Base-by-base conservation (phyloP, 1,140 invertebrate species). In the Drosophila varians region DNA sequence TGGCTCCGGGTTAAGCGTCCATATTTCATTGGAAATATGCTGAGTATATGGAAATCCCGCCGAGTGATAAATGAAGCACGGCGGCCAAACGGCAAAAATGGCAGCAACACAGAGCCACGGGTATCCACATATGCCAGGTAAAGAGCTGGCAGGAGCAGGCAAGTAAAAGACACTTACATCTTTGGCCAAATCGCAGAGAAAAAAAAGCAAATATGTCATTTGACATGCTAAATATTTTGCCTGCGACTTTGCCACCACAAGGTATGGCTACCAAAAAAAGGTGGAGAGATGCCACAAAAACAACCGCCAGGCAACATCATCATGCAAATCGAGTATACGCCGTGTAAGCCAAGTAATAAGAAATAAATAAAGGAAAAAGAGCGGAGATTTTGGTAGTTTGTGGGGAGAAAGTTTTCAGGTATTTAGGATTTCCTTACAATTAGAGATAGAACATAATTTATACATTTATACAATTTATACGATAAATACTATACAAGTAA, bases 141-240 rank as follows among this genome's bases (percentile, higher is more conserved):
- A 4, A 51, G 53, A 28, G 23, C 19, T 25, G 49, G 47, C 14
- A 28, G 52, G 42, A 36, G 42, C 49, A 56, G n/a, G 36, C 38
- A 21, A 61, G 48, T 56, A 69, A n/a, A n/a, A 71, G 49, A 43
- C 57, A 64, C 48, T 72, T 64, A 84, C 79, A 56, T 72, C 51
- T 65, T 72, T 55, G 69, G 48, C 62, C 49, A 65, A 74, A 47
- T 56, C 52, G 64, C 55, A 49, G 38, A n/a, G 51, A 36, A 64
- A 65, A 65, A 53, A 14, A 40, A 28, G 19, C 72, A 89, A 89
- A 89, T 89, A 89, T 89, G 87, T 77, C 77, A 79, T 69, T 89
- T 89, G 87, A 89, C 87, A 82, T 82, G 80, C 71, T 69, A 87
- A 89, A 89, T 89, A 89, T 89, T 89, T 89, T 51, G 56, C 74